phyloP scores from a whole-genome alignment of 2,797 vertebrate genomes.

The Epinephelus malabaricus region DNA sequence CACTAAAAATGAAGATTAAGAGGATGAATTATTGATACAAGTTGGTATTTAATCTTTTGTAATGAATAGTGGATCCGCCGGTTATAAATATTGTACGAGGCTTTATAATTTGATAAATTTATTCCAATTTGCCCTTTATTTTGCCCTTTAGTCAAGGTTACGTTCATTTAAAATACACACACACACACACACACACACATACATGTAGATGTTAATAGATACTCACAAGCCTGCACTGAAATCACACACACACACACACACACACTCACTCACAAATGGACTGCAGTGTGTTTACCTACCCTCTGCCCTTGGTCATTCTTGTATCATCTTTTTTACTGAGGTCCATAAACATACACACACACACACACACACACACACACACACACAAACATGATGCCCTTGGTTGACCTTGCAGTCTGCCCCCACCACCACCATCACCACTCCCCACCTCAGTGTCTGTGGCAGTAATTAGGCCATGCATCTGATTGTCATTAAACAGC shows the following conservation, averaged over 20 bases:
- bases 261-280: conserved; percentile 15
- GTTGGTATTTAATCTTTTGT: conserved; percentile 78
- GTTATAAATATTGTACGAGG: conserved; percentile 76
- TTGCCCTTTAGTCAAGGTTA: conserved; percentile 80
- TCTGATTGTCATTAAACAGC: conserved; percentile 97
- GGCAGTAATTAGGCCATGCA: conserved; percentile 93
- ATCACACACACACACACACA: conserved; percentile 8
- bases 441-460: conserved; percentile 8
- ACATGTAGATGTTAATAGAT: background rate
- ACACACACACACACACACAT: background rate
- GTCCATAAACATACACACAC: conserved; percentile 48
- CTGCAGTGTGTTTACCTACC: conserved; percentile 37
- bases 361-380: background rate
- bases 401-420: conserved; percentile 60
- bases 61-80: conserved; percentile 67
- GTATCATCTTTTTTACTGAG: conserved; percentile 32
- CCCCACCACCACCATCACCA: background rate
- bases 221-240: conserved; percentile 15
- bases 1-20: conserved; percentile 76
- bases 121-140: conserved; percentile 75
- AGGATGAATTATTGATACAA: conserved; percentile 78
- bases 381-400: conserved; percentile 56
- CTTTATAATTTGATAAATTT: conserved; percentile 73
- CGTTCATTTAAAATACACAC: conserved; percentile 44
- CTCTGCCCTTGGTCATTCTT: conserved; percentile 57